Evolutionary conservation across 2,888 invertebrate genomes (phyloP).

Genomic region (Drosophila greeni): DNA sequence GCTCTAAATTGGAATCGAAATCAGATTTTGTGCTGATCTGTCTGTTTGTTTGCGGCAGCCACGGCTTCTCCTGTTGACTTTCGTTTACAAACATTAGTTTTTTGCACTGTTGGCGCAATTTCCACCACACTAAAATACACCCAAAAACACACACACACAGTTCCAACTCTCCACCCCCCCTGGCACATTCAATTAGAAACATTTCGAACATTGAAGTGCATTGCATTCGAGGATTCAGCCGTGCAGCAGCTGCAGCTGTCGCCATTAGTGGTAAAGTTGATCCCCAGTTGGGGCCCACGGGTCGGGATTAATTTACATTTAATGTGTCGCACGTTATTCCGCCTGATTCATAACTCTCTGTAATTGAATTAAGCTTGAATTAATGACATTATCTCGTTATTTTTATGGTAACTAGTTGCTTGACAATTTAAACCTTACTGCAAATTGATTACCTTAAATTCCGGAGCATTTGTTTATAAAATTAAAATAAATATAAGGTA

Average conservation of each 20-base stretch:
- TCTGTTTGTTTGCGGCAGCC: conserved; percentile 21
- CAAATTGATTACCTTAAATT: conserved; percentile 10
- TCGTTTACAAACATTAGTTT: conserved; percentile 37
- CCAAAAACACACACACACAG: neutral
- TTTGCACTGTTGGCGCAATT: conserved; percentile 29
- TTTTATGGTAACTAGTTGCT: conserved; percentile 26
- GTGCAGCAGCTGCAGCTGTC: conserved; percentile 26
- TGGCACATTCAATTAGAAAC: conserved; percentile 36
- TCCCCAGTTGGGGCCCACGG: conserved; percentile 23
- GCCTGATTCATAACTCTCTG: conserved; percentile 29
- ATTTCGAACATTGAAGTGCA: conserved; percentile 33
- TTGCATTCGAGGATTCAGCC: conserved; percentile 9
- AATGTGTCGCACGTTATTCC: conserved; percentile 9
- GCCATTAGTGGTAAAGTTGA: conserved; percentile 29
- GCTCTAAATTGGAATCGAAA: conserved; percentile 47
- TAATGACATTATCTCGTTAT: conserved; percentile 27
- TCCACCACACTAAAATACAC: conserved; percentile 1
- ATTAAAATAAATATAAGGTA: neutral
- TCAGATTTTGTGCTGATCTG: conserved; percentile 35
- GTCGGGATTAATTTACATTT: conserved; percentile 28
- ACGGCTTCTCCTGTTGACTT: conserved; percentile 34
- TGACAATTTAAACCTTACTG: conserved; percentile 18
- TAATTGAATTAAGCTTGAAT: conserved; percentile 33
- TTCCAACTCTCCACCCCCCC: neutral
- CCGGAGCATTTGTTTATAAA: neutral